These are phyloP conservation scores for Phyto melanocephala DNA, from an alignment of 2,888 invertebrate genomes.

Conservation along the genomic window DNA sequence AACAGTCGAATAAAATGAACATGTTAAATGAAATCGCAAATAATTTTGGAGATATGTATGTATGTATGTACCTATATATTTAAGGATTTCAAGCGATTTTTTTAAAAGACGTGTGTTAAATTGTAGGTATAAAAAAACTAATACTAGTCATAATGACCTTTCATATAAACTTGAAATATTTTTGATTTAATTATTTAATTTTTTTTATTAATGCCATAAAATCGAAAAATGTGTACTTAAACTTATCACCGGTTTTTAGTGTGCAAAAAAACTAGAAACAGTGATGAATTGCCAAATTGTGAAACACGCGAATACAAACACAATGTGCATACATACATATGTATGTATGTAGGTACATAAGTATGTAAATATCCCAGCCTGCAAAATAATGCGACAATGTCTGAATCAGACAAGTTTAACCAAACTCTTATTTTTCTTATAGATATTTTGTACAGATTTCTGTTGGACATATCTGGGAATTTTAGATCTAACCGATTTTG, in stretches of 20 bases:
- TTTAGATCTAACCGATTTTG: too few species aligned
- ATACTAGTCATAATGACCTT: conserved; percentile 2
- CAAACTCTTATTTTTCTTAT: too few species aligned
- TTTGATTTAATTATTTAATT: background rate
- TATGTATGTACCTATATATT: too few species aligned
- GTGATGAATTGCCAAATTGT: background rate
- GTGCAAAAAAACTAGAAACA: background rate
- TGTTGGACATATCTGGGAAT: too few species aligned
- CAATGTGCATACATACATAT: too few species aligned
- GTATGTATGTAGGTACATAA: too few species aligned
- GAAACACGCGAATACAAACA: background rate
- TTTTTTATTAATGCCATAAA: too few species aligned
- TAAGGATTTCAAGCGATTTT: background rate
- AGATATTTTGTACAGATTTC: too few species aligned
- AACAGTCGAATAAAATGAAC: conserved; percentile 17
- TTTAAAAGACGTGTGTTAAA: background rate
- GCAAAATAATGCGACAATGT: too few species aligned
- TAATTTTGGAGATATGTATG: background rate
- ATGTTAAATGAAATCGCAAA: background rate
- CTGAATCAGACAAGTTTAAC: too few species aligned
- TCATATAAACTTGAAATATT: conserved; percentile 5
- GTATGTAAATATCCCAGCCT: too few species aligned
- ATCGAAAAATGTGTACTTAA: background rate
- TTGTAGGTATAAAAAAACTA: background rate
- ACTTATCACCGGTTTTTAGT: conserved; percentile 13